These are phyloP conservation scores for Sylvilagus bachmani DNA, from an alignment of 2,113 vertebrate genomes.

Conservation along the genomic window DNA sequence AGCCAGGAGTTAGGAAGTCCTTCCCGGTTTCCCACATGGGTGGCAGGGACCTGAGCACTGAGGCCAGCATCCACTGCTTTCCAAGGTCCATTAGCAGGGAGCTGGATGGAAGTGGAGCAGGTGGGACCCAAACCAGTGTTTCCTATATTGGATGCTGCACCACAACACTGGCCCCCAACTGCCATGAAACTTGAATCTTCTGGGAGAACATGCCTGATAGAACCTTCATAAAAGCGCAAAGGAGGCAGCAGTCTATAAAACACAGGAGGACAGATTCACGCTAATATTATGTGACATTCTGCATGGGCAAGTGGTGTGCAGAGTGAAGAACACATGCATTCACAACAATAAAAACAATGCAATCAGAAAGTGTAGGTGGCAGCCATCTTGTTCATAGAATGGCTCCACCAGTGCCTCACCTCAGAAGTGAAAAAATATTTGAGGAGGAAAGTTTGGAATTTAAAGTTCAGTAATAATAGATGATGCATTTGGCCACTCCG, in stretches of 20 bases:
- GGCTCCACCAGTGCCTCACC: not conserved
- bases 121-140: too few species aligned
- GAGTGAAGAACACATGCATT: not conserved
- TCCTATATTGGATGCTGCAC: too few species aligned
- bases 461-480: not conserved
- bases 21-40: too few species aligned
- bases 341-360: not conserved
- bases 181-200: not conserved
- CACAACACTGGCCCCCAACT: too few species aligned
- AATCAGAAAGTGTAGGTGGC: not conserved
- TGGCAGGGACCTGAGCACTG: too few species aligned
- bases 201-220: not conserved
- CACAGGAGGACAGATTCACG: not conserved
- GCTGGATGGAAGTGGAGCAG: too few species aligned
- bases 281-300: not conserved
- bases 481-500: not conserved
- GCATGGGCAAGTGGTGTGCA: not conserved
- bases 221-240: not conserved
- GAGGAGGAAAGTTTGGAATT: not conserved
- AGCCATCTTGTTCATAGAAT: not conserved
- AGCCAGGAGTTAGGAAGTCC: too few species aligned
- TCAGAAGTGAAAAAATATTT: not conserved
- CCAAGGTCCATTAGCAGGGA: too few species aligned
- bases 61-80: too few species aligned
- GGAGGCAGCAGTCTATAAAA: not conserved